phyloP scores from a whole-genome alignment of 2,797 vertebrate genomes.

The Gobio occitaniae region DNA sequence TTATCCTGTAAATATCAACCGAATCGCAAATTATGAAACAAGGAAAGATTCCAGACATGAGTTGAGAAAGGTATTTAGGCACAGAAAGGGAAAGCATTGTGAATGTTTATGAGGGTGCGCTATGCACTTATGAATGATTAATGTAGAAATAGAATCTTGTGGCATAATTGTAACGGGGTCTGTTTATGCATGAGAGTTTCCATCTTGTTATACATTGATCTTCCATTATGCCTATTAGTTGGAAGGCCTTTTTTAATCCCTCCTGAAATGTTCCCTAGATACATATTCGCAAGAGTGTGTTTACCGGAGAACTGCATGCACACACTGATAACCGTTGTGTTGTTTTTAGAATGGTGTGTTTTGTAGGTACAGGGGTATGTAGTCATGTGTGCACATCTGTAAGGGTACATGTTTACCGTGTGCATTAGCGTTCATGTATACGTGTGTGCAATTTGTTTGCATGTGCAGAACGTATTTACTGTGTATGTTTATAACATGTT shows the following conservation, averaged over 20 bases:
- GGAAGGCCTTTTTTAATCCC: constrained; percentile 86
- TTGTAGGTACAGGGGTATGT: constrained; percentile 21
- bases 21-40: not conserved
- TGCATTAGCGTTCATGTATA: constrained; percentile 7
- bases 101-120: constrained; percentile 88
- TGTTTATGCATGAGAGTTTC: constrained; percentile 84
- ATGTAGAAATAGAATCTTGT: constrained; percentile 83
- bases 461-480: constrained; percentile 6
- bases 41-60: constrained; percentile 24
- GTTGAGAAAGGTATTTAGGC: constrained; percentile 56
- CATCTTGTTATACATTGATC: constrained; percentile 88
- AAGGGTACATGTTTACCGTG: constrained; percentile 2
- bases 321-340: constrained; percentile 22
- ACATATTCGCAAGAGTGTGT: constrained; percentile 78
- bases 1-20: constrained; percentile 32
- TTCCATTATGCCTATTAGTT: constrained; percentile 88
- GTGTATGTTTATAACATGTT: constrained; percentile 27
- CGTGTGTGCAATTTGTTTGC: constrained; percentile 22
- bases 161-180: constrained; percentile 76
- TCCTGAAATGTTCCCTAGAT: constrained; percentile 87
- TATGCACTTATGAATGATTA: constrained; percentile 88
- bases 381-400: constrained; percentile 27
- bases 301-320: constrained; percentile 66
- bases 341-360: not conserved
- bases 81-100: constrained; percentile 70